These are phyloP conservation scores for Anastatus disparis DNA, from an alignment of 1,140 invertebrate species.

Conservation along the genomic window DNA sequence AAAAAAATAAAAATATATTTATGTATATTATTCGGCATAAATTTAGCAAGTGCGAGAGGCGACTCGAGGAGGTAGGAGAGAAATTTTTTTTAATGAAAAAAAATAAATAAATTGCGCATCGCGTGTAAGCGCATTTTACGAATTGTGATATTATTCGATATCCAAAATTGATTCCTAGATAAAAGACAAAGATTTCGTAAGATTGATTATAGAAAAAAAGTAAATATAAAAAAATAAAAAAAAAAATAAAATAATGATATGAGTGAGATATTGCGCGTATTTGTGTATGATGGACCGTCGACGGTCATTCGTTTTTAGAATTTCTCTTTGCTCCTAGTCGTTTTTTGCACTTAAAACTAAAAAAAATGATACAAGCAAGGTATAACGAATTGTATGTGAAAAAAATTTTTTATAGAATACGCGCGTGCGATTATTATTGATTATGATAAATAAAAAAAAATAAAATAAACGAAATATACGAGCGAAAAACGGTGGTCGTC, in stretches of 20 bases:
- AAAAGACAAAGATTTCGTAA: slow-evolving; percentile 37
- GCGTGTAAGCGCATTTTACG: not conserved
- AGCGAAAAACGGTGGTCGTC: slow-evolving; percentile 35
- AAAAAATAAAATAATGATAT: not conserved
- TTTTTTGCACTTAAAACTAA: slow-evolving; percentile 37
- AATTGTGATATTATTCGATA: slow-evolving; percentile 42
- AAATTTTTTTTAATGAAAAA: slow-evolving; percentile 31
- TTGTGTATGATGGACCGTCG: slow-evolving; percentile 11
- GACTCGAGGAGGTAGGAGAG: slow-evolving; percentile 27
- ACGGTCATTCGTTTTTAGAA: slow-evolving; percentile 28
- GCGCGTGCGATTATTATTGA: too few species aligned
- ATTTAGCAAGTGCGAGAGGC: slow-evolving; percentile 35
- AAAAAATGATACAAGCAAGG: not conserved
- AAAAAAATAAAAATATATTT: slow-evolving; percentile 27
- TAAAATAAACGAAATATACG: not conserved
- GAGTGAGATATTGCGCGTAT: slow-evolving; percentile 15
- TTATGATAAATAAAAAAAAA: not conserved
- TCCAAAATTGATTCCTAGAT: slow-evolving; percentile 43
- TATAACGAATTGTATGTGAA: slow-evolving; percentile 13
- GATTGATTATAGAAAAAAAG: slow-evolving; percentile 24
- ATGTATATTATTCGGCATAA: slow-evolving; percentile 36
- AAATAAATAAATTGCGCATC: slow-evolving; percentile 5
- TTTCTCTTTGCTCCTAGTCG: slow-evolving; percentile 39
- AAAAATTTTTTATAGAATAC: slow-evolving; percentile 26
- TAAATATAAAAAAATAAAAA: slow-evolving; percentile 24